Evolutionary conservation across 2,888 invertebrate species (phyloP), one percentile per base, ranked within the genome.

Genomic region (Saturnia japonica): DNA sequence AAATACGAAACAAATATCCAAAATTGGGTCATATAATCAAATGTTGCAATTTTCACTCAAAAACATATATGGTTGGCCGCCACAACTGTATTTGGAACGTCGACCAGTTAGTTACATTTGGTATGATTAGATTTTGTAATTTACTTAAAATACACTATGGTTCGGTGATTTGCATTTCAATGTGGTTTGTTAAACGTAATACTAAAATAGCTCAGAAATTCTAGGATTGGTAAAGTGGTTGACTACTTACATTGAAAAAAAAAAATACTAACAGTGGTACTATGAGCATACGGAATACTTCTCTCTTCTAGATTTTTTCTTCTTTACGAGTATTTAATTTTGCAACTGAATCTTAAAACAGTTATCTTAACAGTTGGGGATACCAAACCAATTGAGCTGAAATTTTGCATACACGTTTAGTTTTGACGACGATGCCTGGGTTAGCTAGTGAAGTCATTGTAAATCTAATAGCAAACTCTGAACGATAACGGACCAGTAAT

Each of bases 11-110:
- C 57, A 25, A 57, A 25, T 25, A 25, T 11, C 6, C 57, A 57
- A 57, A 57, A 57, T 57, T 57, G 14, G 57, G 57, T 57, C 14
- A 60, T 22, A 28, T 34, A 60, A 54, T 68, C 68, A 68, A 70
- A 70, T 68, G 51, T 42, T 16, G 45, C 28, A 70, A 51, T 72
- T 64, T 64, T 57, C 54, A 16, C 60, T 40, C 51, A 51, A 19
- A 54, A 40, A 34, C 60, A 14, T 62, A 62, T 62, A 62, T 62
- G 34, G 60, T 62, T 34, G 28, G 28, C 16, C 60, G 28, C 28
- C 9, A 47, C 28, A 62, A 62, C 28, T 62, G 60, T 62, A 60
- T 60, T 60, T 34, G 16, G 60, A 62, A 62, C 12, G 60, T 34
- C 28, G 28, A 16, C 60, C 34, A 28, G 25, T 16, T 62, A 28